Percentiles rank a stretch among this genome's conserved stretches.
phyloP scores from a whole-genome alignment of 1,140 invertebrate species.

The Neuroterus valhalla region DNA sequence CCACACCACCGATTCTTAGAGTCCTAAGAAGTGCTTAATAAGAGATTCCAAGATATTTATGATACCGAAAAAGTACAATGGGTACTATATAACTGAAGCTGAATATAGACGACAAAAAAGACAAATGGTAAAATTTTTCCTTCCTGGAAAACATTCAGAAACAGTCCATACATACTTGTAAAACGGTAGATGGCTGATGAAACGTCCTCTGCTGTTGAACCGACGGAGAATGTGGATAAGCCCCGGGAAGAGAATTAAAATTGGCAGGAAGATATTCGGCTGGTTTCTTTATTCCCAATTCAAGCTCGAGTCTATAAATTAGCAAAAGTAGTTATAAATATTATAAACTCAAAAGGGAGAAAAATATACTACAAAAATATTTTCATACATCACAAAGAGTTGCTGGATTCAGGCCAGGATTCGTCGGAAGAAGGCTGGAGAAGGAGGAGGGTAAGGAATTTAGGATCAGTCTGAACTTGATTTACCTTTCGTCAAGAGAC shows the following conservation, averaged over 20 bases:
- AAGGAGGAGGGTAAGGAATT: neutral
- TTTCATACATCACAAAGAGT: slow-evolving; percentile 3
- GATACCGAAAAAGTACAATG: too few relatives aligned
- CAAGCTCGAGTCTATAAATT: slow-evolving; percentile 65
- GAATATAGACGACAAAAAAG: too few relatives aligned
- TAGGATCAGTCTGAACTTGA: neutral
- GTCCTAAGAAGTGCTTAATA: too few relatives aligned
- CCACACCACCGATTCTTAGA: too few relatives aligned
- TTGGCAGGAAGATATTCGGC: slow-evolving; percentile 45
- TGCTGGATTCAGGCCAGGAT: neutral
- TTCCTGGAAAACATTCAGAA: too few relatives aligned
- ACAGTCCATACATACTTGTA: slow-evolving; percentile 67
- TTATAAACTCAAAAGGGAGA: slow-evolving; percentile 31
- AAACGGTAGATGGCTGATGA: slow-evolving; percentile 66
- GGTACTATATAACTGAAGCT: too few relatives aligned
- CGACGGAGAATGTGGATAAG: slow-evolving; percentile 53
- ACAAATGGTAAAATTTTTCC: too few relatives aligned
- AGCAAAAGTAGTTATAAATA: slow-evolving; percentile 16
- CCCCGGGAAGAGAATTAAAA: slow-evolving; percentile 45
- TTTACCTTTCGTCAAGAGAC: slow-evolving; percentile 72
- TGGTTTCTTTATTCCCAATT: slow-evolving; percentile 71
- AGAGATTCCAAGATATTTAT: too few relatives aligned
- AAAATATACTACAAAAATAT: slow-evolving; percentile 22
- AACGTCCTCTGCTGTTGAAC: slow-evolving; percentile 58
- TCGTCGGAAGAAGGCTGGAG: neutral